phyloP scores from a whole-genome alignment of 2,888 invertebrate species.

The Carterocephalus palaemon region DNA sequence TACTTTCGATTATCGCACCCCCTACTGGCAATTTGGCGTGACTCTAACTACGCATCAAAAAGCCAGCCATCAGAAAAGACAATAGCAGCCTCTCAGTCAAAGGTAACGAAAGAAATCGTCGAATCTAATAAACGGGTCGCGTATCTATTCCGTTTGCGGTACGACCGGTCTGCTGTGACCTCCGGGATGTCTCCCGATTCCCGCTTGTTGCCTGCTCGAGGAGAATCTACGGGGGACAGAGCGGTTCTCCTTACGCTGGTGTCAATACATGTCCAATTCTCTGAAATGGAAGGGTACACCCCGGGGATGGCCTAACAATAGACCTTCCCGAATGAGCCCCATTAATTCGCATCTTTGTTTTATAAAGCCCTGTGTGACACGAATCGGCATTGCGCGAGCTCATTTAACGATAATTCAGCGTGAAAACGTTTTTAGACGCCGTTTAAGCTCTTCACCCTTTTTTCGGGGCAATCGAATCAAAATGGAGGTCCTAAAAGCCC shows the following conservation, averaged over 20 bases:
- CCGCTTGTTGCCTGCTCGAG: conserved; percentile 50
- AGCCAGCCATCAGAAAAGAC: conserved; percentile 62
- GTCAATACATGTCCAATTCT: conserved; percentile 68
- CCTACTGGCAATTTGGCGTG: conserved; percentile 39
- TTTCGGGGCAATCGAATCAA: conserved; percentile 33
- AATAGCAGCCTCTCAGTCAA: conserved; percentile 67
- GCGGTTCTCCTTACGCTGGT: conserved; percentile 56
- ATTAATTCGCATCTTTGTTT: conserved; percentile 78
- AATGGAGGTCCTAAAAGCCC: conserved; percentile 32
- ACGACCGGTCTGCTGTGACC: conserved; percentile 57
- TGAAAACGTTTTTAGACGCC: conserved; percentile 32
- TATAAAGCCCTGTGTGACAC: conserved; percentile 71
- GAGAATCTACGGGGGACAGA: conserved; percentile 45
- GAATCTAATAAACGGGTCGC: conserved; percentile 73
- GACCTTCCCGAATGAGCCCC: conserved; percentile 71
- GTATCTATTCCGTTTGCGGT: conserved; percentile 72
- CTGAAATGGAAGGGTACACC: conserved; percentile 73
- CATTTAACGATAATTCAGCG: conserved; percentile 64
- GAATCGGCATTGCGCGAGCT: conserved; percentile 66
- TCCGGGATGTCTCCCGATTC: conserved; percentile 41
- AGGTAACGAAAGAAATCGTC: conserved; percentile 73
- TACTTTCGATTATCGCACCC: conserved; percentile 14
- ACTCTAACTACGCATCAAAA: conserved; percentile 57
- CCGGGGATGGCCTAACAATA: conserved; percentile 70
- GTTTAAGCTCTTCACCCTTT: conserved; percentile 30